Conservation (phyloP, 2,113 vertebrate genomes). For the Porphyrio hochstetteri region DNA sequence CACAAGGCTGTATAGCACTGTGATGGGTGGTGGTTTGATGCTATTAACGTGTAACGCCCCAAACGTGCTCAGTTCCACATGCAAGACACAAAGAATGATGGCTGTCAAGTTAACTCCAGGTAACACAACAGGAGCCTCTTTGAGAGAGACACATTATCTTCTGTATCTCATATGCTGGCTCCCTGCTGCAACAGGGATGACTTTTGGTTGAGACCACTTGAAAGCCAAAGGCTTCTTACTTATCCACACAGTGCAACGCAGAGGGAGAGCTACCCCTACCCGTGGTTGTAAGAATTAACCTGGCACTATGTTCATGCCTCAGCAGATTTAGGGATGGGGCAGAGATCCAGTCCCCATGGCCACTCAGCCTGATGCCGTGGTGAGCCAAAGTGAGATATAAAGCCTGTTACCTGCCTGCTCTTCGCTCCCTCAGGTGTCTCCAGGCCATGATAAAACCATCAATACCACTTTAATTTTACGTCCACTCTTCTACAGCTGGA, state of each 20-base stretch:
- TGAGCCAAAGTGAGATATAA: background rate
- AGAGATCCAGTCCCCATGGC: background rate
- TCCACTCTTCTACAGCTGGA: background rate
- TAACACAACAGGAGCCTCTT: background rate
- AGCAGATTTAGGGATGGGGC: background rate
- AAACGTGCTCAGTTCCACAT: background rate
- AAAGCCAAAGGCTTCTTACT: background rate
- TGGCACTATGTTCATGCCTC: background rate
- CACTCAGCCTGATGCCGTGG: background rate
- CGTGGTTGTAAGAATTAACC: background rate
- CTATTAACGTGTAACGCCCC: fast-evolving
- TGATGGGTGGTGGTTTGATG: background rate
- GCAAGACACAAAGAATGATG: background rate
- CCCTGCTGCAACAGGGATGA: background rate
- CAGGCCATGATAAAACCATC: background rate
- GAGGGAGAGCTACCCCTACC: background rate
- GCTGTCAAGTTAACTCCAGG: background rate
- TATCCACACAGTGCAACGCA: background rate
- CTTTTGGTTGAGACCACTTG: background rate
- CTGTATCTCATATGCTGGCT: background rate
- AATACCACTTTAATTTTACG: background rate
- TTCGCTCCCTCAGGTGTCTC: background rate
- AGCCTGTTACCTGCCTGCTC: background rate
- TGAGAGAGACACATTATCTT: background rate
- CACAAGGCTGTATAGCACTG: background rate